phyloP scores from a whole-genome alignment of 2,113 vertebrate genomes.

The Phasianus colchicus region DNA sequence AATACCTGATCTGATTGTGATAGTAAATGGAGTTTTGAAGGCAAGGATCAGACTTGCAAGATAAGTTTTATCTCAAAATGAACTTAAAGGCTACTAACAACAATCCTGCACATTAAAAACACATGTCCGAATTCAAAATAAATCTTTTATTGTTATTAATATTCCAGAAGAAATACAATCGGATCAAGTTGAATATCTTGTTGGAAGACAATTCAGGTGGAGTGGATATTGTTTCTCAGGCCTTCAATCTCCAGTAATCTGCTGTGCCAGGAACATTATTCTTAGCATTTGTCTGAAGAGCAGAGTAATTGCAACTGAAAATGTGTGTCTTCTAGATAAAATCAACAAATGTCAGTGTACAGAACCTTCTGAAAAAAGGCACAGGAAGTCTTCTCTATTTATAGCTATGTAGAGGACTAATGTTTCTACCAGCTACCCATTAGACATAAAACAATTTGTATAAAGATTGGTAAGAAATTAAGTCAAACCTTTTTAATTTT shows the following conservation, averaged over 20 bases:
- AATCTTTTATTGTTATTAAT: neutral
- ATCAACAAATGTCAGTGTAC: neutral
- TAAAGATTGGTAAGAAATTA: neutral
- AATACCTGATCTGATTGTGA: neutral
- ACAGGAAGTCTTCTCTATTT: neutral
- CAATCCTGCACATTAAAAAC: neutral
- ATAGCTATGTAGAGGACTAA: neutral
- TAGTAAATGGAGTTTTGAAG: neutral
- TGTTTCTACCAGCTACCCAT: neutral
- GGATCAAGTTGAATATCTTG: neutral
- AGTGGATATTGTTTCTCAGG: neutral
- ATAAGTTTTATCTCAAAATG: neutral
- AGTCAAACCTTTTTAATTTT: neutral
- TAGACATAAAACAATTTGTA: neutral
- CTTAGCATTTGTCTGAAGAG: neutral
- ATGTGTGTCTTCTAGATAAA: neutral
- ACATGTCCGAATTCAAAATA: neutral
- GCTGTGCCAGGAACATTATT: neutral
- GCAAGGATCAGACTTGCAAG: neutral
- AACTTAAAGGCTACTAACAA: neutral
- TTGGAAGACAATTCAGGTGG: neutral
- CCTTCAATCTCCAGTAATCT: neutral
- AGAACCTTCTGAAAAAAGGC: neutral
- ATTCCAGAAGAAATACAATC: neutral
- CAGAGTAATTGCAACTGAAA: neutral